phyloP scores from a whole-genome alignment of 2,113 vertebrate species.

The Vanacampus margaritifer region DNA sequence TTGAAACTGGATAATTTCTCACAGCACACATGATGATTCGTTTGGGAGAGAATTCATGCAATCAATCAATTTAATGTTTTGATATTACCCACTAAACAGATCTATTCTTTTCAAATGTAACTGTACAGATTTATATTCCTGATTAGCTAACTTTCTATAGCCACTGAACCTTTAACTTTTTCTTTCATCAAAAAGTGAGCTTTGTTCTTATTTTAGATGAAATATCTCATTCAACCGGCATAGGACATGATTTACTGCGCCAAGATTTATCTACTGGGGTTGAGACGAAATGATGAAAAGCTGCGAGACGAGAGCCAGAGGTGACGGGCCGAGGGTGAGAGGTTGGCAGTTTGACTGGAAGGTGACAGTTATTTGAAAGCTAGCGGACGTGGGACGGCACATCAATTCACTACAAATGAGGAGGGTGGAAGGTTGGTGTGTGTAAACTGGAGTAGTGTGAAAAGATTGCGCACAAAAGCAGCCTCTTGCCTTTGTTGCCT shows the following conservation, averaged over 20 bases:
- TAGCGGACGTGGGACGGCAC: slow-evolving; percentile 24
- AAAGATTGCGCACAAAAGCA: slow-evolving; percentile 47
- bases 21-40: too few relatives aligned
- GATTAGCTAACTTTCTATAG: too few relatives aligned
- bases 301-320: not conserved
- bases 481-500: slow-evolving; percentile 30
- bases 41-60: too few relatives aligned
- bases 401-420: slow-evolving; percentile 28
- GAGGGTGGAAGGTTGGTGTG: slow-evolving; percentile 15
- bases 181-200: slow-evolving; percentile 15
- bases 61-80: too few relatives aligned
- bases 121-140: too few relatives aligned
- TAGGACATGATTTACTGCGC: slow-evolving; percentile 1
- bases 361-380: slow-evolving; percentile 21
- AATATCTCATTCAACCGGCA: slow-evolving; percentile 3
- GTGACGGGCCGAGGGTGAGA: slow-evolving; percentile 10
- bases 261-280: not conserved
- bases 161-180: slow-evolving; percentile 16
- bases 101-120: too few relatives aligned
- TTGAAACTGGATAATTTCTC: too few relatives aligned
- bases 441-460: slow-evolving; percentile 18
- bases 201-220: slow-evolving; percentile 14
- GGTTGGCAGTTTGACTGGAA: slow-evolving; percentile 8
- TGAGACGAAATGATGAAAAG: slow-evolving; percentile 6
- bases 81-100: too few relatives aligned